Conservation (phyloP, 2,797 vertebrate genomes). For the Eulemur mongoz region DNA sequence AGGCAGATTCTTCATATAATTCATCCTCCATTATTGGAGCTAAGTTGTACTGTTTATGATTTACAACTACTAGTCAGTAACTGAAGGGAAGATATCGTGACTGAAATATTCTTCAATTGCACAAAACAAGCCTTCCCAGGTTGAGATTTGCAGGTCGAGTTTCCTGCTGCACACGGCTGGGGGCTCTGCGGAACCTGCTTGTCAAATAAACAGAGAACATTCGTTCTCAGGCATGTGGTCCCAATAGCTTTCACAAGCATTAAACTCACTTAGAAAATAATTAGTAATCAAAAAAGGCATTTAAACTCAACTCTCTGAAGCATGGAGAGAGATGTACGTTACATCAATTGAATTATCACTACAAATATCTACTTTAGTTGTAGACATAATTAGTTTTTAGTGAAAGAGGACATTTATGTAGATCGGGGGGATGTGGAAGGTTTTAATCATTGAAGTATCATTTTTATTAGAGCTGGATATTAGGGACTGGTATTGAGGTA, state of each 20-base stretch:
- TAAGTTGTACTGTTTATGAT: not conserved
- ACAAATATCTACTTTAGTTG: slow-evolving; percentile 64
- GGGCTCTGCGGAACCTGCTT: not conserved
- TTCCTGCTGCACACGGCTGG: not conserved
- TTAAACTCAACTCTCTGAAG: slow-evolving; percentile 74
- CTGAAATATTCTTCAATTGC: not conserved
- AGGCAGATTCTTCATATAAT: not conserved
- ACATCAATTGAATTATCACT: slow-evolving; percentile 68
- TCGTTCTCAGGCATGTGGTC: slow-evolving; percentile 33
- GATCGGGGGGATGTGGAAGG: not conserved
- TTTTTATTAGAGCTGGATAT: slow-evolving; percentile 30
- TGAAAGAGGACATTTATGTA: slow-evolving; percentile 58
- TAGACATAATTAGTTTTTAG: slow-evolving; percentile 59
- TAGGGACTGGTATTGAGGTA: not conserved
- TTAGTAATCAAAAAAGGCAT: slow-evolving; percentile 72
- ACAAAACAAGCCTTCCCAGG: not conserved
- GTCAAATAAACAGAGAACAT: slow-evolving; percentile 60
- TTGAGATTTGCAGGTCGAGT: not conserved
- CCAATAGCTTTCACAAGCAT: slow-evolving; percentile 55
- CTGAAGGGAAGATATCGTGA: not conserved
- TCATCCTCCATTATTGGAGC: not conserved
- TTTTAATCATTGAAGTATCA: slow-evolving; percentile 49
- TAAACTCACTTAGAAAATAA: slow-evolving; percentile 77
- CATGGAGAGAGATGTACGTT: slow-evolving; percentile 54
- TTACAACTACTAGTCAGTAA: not conserved